These are phyloP conservation scores for Synergus laeviventris DNA, from an alignment of 2,888 invertebrate genomes.

Conservation along the genomic window DNA sequence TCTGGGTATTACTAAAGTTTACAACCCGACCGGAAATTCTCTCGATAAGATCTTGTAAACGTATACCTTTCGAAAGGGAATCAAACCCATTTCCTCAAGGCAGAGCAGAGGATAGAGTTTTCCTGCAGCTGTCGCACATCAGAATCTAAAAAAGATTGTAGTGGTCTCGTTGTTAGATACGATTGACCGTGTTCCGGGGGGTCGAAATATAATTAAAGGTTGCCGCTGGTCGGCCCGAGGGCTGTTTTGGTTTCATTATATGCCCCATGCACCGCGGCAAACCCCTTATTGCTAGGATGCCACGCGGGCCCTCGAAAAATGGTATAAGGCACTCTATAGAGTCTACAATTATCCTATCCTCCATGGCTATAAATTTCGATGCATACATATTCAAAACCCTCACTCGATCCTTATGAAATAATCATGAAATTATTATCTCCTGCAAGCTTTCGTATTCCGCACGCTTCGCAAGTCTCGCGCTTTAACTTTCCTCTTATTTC, in stretches of 20 bases:
- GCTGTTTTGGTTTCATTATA: conserved; percentile 74
- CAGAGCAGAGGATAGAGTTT: not conserved
- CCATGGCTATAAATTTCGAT: conserved; percentile 70
- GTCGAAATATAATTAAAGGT: conserved; percentile 68
- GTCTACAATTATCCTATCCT: conserved; percentile 67
- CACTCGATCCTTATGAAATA: conserved; percentile 69
- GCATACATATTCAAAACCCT: conserved; percentile 71
- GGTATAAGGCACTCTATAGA: conserved; percentile 52
- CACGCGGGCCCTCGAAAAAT: conserved; percentile 50
- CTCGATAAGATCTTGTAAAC: conserved; percentile 33
- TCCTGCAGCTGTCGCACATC: conserved; percentile 23
- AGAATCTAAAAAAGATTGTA: conserved; percentile 18
- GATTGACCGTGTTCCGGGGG: conserved; percentile 49
- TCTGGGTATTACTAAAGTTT: conserved; percentile 23
- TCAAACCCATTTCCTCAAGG: conserved; percentile 20
- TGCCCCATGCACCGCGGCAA: conserved; percentile 50
- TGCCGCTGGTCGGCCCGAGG: conserved; percentile 65
- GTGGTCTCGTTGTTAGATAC: conserved; percentile 18
- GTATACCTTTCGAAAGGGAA: conserved; percentile 18
- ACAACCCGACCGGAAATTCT: conserved; percentile 29
- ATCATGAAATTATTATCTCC: conserved; percentile 72
- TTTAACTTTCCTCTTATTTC: conserved; percentile 41
- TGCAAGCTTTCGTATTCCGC: conserved; percentile 58
- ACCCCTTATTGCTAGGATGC: conserved; percentile 48
- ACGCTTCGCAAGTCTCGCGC: conserved; percentile 54